A percentile compares a stretch with the other conserved stretches of the same genome.
These are phyloP conservation scores for Leptinotarsa defecta DNA, from an alignment of 1,140 invertebrate genomes.

Conservation along the genomic window DNA sequence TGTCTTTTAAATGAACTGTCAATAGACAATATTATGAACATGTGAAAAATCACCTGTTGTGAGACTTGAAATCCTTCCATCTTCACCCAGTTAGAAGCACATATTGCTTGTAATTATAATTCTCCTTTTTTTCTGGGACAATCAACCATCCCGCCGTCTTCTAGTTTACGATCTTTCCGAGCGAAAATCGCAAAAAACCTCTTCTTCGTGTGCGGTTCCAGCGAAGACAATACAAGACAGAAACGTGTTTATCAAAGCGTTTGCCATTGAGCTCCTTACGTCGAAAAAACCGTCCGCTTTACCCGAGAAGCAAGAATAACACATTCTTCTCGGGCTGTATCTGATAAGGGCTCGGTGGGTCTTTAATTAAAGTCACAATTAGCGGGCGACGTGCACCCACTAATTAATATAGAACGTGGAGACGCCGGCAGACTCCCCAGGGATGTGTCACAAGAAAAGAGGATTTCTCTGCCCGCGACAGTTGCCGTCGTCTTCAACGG, in stretches of 20 bases:
- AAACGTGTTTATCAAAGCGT: constrained; percentile 24
- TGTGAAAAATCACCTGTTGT: too few relatives aligned
- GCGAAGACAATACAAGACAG: constrained; percentile 20
- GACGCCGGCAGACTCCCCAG: constrained; percentile 25
- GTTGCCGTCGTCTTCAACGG: constrained; percentile 26
- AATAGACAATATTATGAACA: too few relatives aligned
- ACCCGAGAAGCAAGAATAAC: constrained; percentile 42
- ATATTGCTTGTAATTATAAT: too few relatives aligned
- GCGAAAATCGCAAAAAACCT: neutral
- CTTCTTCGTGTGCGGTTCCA: constrained; percentile 5
- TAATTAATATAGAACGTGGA: constrained; percentile 48
- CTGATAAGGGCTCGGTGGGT: constrained; percentile 43
- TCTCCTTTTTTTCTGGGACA: too few relatives aligned
- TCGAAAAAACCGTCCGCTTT: constrained; percentile 15
- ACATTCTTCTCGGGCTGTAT: constrained; percentile 44
- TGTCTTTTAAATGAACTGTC: too few relatives aligned
- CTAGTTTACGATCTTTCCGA: neutral
- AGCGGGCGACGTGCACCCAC: constrained; percentile 50
- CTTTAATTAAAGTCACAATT: constrained; percentile 53
- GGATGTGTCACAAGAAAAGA: constrained; percentile 28
- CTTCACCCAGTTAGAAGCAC: too few relatives aligned
- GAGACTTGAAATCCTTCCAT: too few relatives aligned
- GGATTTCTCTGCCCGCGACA: constrained; percentile 17
- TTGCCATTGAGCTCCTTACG: constrained; percentile 7
- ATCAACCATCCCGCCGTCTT: too few relatives aligned